Evolutionary conservation across 37 sponge, comb jelly and placozoan species (phyloP), one percentile per base, ranked within the genome.

Genomic region (Corticium candelabrum): DNA sequence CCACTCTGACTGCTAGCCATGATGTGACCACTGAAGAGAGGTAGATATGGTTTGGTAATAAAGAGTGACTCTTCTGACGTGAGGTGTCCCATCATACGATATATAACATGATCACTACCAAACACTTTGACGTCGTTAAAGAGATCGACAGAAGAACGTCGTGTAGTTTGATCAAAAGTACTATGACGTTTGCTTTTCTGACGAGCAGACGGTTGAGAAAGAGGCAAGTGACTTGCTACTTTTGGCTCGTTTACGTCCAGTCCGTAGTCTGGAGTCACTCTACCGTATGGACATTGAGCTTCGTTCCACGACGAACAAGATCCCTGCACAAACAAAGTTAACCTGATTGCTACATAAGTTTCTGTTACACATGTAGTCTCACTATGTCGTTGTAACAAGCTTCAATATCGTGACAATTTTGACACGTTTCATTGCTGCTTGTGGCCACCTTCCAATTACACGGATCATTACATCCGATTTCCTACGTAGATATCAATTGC

Each of bases 371-470:
- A n/a, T n/a, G n/a, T n/a, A n/a, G n/a, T n/a, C n/a, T n/a, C n/a
- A n/a, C n/a, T 50, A 21, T 21, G 62, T 50, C 62, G 62, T 11
- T 27, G 21, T 50, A 50, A 21, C 62, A 50, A 21, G 11, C 11
- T 11, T 21, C 62, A 27, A 50, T 50, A 50, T 50, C 62, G 62
- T 21, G 62, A 21, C 62, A 50, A 50, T 50, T 11, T 50, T 50
- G 62, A 21, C 62, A 50, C 62, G 62, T 50, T 50, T 50, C 62
- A 50, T 50, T 50, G 62, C 62, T 50, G 62, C 62, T 50, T 50
- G 62, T 50, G 15, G 62, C 62, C 62, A 50, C 62, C 11, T 11
- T 27, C 62, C 62, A 50, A 50, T 50, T 21, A 21, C 62, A 50
- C 21, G 62, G 62, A 50, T 21, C 62, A 21, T 27, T 21, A 21